A percentile compares a stretch with the other conserved stretches of the same genome.
Evolutionary conservation across 1,140 invertebrate genomes (phyloP).

Genomic region (Hyphantria cunea): DNA sequence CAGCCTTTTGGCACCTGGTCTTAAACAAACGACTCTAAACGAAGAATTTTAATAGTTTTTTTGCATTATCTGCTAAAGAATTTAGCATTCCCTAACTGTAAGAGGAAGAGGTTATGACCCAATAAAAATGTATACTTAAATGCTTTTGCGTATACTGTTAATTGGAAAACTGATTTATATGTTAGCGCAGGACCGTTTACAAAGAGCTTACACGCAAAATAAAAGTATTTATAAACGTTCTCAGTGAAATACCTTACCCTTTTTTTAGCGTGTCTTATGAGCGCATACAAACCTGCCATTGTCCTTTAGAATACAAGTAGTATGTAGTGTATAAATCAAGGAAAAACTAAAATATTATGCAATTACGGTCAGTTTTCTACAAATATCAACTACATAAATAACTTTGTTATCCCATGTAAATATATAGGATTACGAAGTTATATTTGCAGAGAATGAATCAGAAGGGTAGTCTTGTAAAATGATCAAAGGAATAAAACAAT

Average conservation of each 20-base stretch:
- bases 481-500: no score
- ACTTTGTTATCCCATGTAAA: no score
- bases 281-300: no score
- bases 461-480: no score
- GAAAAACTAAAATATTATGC: no score
- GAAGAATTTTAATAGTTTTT: background rate
- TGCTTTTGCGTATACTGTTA: background rate
- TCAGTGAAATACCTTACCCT: background rate
- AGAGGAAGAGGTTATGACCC: background rate
- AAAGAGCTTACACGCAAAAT: conserved; percentile 2
- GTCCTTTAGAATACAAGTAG: no score
- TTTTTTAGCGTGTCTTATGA: no score
- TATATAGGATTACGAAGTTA: no score
- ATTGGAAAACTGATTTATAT: conserved; percentile 9
- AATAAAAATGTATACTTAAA: background rate
- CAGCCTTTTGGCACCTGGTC: background rate
- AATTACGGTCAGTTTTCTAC: no score
- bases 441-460: no score
- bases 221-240: background rate
- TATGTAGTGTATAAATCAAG: no score
- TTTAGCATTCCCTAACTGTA: conserved; percentile 3
- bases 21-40: background rate
- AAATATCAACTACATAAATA: no score
- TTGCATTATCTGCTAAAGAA: background rate
- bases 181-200: background rate